phyloP scores from a whole-genome alignment of 2,113 vertebrate species.

The Mohoua ochrocephala region DNA sequence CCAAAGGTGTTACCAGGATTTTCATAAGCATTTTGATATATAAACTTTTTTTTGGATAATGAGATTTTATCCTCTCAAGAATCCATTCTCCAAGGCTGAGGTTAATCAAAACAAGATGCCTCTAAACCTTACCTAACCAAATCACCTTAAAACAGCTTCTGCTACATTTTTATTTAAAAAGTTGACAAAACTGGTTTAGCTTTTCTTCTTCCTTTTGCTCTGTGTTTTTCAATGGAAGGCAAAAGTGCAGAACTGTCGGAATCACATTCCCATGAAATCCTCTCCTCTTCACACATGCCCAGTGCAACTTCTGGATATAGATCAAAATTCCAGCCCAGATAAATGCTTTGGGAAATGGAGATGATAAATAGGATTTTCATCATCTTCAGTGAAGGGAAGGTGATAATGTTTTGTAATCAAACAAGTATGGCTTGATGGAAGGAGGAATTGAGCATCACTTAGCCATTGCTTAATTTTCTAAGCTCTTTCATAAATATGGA shows the following conservation, averaged over 20 bases:
- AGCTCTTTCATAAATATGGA: not conserved
- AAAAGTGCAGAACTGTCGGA: not conserved
- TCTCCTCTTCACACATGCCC: not conserved
- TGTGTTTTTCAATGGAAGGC: not conserved
- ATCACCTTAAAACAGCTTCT: not conserved
- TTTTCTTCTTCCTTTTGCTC: not conserved
- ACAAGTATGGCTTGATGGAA: not conserved
- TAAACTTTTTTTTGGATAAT: not conserved
- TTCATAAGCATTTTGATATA: not conserved
- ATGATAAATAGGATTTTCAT: not conserved
- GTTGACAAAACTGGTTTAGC: not conserved
- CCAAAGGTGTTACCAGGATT: not conserved
- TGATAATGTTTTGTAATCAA: not conserved
- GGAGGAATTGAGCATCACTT: not conserved
- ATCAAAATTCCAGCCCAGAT: not conserved
- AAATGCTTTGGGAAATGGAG: not conserved
- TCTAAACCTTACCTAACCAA: not conserved
- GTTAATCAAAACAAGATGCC: not conserved
- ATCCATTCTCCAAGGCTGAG: not conserved
- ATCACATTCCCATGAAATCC: not conserved
- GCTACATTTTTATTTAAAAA: not conserved
- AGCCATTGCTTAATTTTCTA: not conserved
- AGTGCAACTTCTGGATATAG: not conserved
- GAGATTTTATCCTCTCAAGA: not conserved
- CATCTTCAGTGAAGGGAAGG: not conserved